A percentile compares a stretch with the other conserved stretches of the same genome.
phyloP scores from a whole-genome alignment of 2,888 invertebrate genomes.

The Cyrtodaria siliqua region DNA sequence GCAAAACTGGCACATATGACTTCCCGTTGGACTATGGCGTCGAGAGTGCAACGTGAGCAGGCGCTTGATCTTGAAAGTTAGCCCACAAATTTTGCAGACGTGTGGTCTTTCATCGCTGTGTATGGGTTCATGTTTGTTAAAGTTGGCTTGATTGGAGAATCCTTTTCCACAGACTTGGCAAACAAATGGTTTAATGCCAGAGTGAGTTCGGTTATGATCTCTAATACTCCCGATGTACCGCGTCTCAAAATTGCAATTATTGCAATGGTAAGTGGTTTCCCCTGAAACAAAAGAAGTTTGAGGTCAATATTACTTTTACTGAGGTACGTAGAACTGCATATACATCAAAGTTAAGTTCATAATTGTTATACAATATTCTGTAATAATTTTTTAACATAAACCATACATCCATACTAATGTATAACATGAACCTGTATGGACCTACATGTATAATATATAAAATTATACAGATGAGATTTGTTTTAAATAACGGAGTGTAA shows the following conservation, averaged over 20 bases:
- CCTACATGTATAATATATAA: too few relatives aligned
- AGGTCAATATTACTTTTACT: too few relatives aligned
- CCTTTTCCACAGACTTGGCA: slow-evolving; percentile 52
- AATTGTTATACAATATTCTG: too few relatives aligned
- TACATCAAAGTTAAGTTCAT: too few relatives aligned
- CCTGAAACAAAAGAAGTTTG: too few relatives aligned
- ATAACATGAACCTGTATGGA: too few relatives aligned
- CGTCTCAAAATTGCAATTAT: slow-evolving; percentile 13
- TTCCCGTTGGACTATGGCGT: slow-evolving; percentile 59
- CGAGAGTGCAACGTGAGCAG: slow-evolving; percentile 54
- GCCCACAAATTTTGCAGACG: slow-evolving; percentile 60
- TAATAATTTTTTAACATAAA: too few relatives aligned
- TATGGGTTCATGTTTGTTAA: slow-evolving; percentile 58
- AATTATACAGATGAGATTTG: too few relatives aligned
- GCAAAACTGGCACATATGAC: slow-evolving; percentile 57
- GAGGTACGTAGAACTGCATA: too few relatives aligned
- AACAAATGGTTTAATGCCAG: slow-evolving; percentile 46
- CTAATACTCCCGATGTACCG: slow-evolving; percentile 7
- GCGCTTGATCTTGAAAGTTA: slow-evolving; percentile 57
- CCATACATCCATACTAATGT: too few relatives aligned
- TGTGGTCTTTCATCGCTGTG: slow-evolving; percentile 63
- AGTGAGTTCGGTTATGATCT: slow-evolving; percentile 48
- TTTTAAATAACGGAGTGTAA: too few relatives aligned
- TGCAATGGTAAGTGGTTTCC: slow-evolving; percentile 8
- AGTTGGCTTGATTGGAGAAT: slow-evolving; percentile 51